Base-by-base conservation (phyloP, 2,113 vertebrate genomes). In the Cottus gobio region DNA sequence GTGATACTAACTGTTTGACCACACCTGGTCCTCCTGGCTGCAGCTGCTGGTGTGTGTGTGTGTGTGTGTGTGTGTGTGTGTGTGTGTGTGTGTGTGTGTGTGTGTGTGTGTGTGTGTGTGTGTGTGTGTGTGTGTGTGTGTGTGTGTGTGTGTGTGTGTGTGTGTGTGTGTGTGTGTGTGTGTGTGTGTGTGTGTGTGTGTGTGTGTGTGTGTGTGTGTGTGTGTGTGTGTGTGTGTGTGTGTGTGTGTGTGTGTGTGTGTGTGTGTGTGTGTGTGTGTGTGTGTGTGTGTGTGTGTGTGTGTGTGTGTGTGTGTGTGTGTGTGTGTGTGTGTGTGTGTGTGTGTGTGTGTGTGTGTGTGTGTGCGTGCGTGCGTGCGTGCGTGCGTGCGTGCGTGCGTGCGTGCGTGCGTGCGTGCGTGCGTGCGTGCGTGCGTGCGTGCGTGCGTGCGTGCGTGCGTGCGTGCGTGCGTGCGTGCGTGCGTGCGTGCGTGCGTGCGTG, bases 21-120 rank as follows among this genome's bases (percentile, higher is more conserved):
- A 84, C 79, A 84, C 72, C 82, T 87, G 77, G 83, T 77, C 56
- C 37, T 77, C 44, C 80, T 85, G 60, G 68, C 52, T 58, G 36
- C 12, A 83, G 20, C 58, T 66, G 58, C 36, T 18, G 50, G 30
- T 64, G 42, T 71, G 64, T 71, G 63, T 50, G 31, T 16, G 56
- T 83, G 31, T 60, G 36, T 75, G 48, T 71, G 22, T 39, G 52
- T 37, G 24, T 58, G 54, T 44, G 24, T 52, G 28, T 52, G 65
- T 75, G 50, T 69, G 24, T 42, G 54, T 42, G 26, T 60, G 56
- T 60, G 26, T 69, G 30, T 54, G 65, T 80, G 30, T 64, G 50
- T 54, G 34, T 18, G 57, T 83, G 39, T 61, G 37, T 75, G 50
- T 72, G 24, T 30, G 54, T 42, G 26, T 46, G 56, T 61, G 26